phyloP scores from a whole-genome alignment of 2,888 invertebrate species.

The Hyles lineata region DNA sequence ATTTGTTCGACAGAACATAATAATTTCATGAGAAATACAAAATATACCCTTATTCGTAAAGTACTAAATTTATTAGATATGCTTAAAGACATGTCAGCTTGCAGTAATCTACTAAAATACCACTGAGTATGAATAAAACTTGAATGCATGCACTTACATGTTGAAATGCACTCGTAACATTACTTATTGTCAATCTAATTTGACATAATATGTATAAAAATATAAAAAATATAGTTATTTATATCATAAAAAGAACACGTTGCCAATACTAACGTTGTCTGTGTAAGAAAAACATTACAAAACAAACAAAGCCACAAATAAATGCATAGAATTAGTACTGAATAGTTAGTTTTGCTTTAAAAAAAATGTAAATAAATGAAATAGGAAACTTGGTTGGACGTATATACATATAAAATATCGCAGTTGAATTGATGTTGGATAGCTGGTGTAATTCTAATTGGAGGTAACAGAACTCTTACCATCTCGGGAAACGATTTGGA shows the following conservation, averaged over 20 bases:
- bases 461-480: no score
- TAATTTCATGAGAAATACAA: no score
- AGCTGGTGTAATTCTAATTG: no score
- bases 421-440: no score
- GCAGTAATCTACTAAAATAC: slow-evolving; percentile 32
- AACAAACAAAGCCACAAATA: not conserved
- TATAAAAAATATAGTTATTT: slow-evolving; percentile 29
- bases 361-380: not conserved
- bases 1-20: no score
- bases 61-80: slow-evolving; percentile 32
- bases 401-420: not conserved
- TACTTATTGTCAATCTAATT: slow-evolving; percentile 68
- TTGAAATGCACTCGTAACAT: slow-evolving; percentile 35
- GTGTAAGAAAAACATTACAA: not conserved
- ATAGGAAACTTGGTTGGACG: not conserved
- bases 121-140: not conserved
- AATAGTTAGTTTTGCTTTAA: not conserved
- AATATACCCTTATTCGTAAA: slow-evolving; percentile 6
- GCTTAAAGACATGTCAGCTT: slow-evolving; percentile 3
- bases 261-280: not conserved
- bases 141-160: slow-evolving; percentile 39
- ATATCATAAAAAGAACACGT: not conserved
- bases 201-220: slow-evolving; percentile 47
- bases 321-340: not conserved
- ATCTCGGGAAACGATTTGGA: no score